Conservation (phyloP, 2,888 invertebrate genomes). For the Hoplodrina blanda region DNA sequence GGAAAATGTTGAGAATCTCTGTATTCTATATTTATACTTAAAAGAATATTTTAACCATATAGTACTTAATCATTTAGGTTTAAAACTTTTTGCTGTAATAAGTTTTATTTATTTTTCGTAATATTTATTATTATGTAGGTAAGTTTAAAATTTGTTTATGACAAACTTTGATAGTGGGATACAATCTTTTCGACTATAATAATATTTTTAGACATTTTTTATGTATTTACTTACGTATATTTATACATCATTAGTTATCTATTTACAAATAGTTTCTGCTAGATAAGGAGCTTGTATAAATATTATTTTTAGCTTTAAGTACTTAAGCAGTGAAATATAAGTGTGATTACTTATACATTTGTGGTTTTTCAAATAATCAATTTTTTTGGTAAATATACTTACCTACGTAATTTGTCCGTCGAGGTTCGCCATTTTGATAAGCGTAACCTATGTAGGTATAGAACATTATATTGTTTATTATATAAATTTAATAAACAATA, state of each 20-base stretch:
- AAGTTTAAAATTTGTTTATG: background rate
- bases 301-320: background rate
- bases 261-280: background rate
- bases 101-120: constrained; percentile 12
- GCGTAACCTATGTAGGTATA: too few species aligned
- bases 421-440: background rate
- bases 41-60: too few species aligned
- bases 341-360: background rate
- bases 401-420: too few species aligned
- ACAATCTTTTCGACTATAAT: constrained; percentile 59
- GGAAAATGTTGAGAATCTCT: constrained; percentile 9
- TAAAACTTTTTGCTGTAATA: background rate
- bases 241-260: background rate
- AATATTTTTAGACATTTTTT: background rate
- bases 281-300: background rate
- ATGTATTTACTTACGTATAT: background rate
- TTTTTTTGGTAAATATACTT: background rate
- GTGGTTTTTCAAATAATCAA: background rate
- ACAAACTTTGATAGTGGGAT: constrained; percentile 76
- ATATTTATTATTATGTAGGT: constrained; percentile 7
- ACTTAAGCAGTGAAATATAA: background rate
- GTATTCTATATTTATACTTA: background rate
- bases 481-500: too few species aligned
- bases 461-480: too few species aligned
- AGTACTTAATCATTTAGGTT: background rate